Conservation (phyloP, 2,113 vertebrate species). For the Entosphenus tridentatus region DNA sequence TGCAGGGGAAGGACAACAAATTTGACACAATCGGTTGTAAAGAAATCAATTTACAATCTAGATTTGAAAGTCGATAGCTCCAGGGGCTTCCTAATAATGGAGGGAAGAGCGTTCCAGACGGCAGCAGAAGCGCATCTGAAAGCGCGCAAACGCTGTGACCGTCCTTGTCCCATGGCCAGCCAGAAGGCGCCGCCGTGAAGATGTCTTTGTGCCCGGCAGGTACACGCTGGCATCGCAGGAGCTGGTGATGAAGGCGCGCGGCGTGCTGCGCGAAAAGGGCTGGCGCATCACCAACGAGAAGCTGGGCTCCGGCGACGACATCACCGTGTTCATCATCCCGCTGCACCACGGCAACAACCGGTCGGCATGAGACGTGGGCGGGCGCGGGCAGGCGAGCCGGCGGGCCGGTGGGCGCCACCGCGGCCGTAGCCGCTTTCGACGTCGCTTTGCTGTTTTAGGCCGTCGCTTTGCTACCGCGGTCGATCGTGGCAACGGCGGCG, state of each 20-base stretch:
- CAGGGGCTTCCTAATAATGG: too few species aligned
- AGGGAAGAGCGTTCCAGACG: too few species aligned
- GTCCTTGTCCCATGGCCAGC: too few species aligned
- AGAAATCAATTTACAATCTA: too few species aligned
- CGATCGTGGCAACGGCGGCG: too few species aligned
- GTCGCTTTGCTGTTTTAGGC: not conserved
- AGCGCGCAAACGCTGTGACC: too few species aligned
- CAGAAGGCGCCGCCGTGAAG: too few species aligned
- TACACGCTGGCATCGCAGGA: slow-evolving; percentile 89
- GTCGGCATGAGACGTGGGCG: slow-evolving; percentile 16
- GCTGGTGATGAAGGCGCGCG: slow-evolving; percentile 72
- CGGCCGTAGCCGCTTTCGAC: not conserved
- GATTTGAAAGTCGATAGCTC: too few species aligned
- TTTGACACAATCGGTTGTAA: too few species aligned
- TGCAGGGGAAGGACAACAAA: too few species aligned
- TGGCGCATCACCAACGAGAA: slow-evolving; percentile 83
- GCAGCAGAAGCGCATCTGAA: too few species aligned
- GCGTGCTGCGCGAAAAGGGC: slow-evolving; percentile 69
- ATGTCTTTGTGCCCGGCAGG: slow-evolving; percentile 23
- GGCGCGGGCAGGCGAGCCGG: not conserved
- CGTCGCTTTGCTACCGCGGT: too few species aligned
- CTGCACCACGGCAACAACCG: slow-evolving; percentile 53
- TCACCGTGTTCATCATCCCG: slow-evolving; percentile 84
- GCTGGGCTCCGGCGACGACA: slow-evolving; percentile 82
- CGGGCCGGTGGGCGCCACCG: not conserved